A percentile compares a stretch with the other conserved stretches of the same genome.
These are phyloP conservation scores for Eupristina koningsbergeri DNA, from an alignment of 1,140 invertebrate species.

Conservation along the genomic window DNA sequence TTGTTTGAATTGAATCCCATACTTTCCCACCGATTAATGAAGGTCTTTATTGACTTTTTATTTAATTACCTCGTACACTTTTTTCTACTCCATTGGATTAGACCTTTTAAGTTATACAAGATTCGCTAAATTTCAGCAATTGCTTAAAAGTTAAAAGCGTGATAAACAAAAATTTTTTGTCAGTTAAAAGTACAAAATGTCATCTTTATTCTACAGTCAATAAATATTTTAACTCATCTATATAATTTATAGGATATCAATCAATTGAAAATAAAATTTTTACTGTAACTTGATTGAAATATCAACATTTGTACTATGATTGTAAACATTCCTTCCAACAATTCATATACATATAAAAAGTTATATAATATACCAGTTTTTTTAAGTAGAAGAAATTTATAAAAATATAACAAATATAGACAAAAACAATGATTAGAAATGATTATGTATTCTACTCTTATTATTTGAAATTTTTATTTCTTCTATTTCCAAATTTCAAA, in stretches of 20 bases:
- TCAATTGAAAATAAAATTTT: neutral
- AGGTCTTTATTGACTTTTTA: slow-evolving; percentile 25
- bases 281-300: neutral
- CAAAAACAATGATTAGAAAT: no score
- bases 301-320: neutral
- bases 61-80: neutral
- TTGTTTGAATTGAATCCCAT: slow-evolving; percentile 21
- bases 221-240: neutral
- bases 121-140: neutral
- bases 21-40: neutral
- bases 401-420: no score
- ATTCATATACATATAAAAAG: neutral
- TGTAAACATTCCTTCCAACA: neutral
- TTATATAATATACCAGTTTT: no score
- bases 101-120: neutral
- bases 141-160: neutral
- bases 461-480: no score
- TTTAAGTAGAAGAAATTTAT: no score
- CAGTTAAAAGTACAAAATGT: neutral
- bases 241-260: neutral
- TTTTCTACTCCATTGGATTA: neutral
- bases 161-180: neutral
- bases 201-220: neutral
- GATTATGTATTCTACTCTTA: no score
- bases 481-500: no score